A percentile compares a stretch with the other conserved stretches of the same genome.
Evolutionary conservation across 2,797 vertebrate genomes (phyloP).

Genomic region (Lagodon rhomboides): DNA sequence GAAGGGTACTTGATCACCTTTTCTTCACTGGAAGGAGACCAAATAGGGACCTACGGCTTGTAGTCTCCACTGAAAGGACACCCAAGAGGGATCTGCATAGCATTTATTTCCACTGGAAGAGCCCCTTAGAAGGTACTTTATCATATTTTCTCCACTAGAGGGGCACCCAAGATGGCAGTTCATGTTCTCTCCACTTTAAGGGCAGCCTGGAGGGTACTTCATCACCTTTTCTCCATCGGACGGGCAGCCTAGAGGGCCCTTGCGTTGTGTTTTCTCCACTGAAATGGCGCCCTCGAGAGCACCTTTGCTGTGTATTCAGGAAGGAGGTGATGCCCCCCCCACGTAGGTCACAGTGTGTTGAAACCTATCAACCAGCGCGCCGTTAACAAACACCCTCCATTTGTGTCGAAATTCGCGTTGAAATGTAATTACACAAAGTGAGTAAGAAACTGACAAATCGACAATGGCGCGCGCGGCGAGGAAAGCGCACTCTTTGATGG

Average conservation of each 20-base stretch:
- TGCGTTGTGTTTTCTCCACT: background rate
- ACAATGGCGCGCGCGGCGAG: slow-evolving; percentile 30
- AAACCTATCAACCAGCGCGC: slow-evolving; percentile 1
- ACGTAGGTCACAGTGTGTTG: background rate
- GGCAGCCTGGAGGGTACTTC: background rate
- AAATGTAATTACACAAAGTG: slow-evolving; percentile 35
- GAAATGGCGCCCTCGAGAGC: background rate
- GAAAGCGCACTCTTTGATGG: slow-evolving; percentile 16
- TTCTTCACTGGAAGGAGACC: no score
- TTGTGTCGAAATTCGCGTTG: slow-evolving; percentile 12
- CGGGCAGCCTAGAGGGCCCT: background rate
- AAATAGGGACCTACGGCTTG: no score
- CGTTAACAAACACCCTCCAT: slow-evolving; percentile 18
- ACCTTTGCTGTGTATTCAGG: background rate
- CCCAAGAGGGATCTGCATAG: background rate
- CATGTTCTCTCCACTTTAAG: background rate
- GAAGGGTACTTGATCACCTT: background rate
- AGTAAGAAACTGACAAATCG: slow-evolving; percentile 35
- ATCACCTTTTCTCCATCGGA: background rate
- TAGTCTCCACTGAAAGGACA: background rate
- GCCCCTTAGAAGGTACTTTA: background rate
- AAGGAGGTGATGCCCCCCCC: background rate
- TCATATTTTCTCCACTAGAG: background rate
- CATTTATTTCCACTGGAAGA: background rate
- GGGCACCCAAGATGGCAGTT: no score